phyloP scores from a whole-genome alignment of 2,113 vertebrate species.

The Lampris incognitus region DNA sequence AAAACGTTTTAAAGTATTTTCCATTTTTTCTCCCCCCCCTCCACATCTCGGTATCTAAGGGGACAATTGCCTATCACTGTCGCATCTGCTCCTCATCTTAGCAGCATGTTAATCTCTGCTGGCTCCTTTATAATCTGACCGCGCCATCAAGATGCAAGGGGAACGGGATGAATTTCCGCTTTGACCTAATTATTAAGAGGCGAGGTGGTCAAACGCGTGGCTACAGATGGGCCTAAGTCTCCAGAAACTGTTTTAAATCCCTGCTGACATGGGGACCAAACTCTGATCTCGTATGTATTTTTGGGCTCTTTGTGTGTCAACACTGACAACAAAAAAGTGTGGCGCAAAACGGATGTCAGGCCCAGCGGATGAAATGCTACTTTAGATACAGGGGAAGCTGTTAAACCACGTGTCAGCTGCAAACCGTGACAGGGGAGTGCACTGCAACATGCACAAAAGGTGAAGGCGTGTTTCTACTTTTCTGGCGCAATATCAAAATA shows the following conservation, averaged over 20 bases:
- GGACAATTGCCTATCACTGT: constrained; percentile 59
- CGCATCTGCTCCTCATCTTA: constrained; percentile 62
- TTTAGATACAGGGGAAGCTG: too few species aligned
- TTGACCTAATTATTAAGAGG: constrained; percentile 75
- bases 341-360: too few species aligned
- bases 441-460: too few species aligned
- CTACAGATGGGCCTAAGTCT: constrained; percentile 26
- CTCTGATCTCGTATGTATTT: neutral
- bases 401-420: too few species aligned
- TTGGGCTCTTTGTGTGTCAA: too few species aligned
- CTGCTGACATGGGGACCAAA: constrained; percentile 10
- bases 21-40: neutral
- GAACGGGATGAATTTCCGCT: constrained; percentile 59
- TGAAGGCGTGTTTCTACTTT: too few species aligned
- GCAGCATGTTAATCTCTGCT: constrained; percentile 58
- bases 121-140: constrained; percentile 67
- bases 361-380: too few species aligned
- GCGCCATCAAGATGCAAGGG: constrained; percentile 57
- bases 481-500: too few species aligned
- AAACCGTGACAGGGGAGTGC: too few species aligned
- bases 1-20: neutral
- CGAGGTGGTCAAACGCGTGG: constrained; percentile 21
- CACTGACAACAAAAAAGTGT: too few species aligned
- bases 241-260: constrained; percentile 28
- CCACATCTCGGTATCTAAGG: constrained; percentile 40